phyloP scores from a whole-genome alignment of 1,140 invertebrate species.

The Drosophila suzukii region DNA sequence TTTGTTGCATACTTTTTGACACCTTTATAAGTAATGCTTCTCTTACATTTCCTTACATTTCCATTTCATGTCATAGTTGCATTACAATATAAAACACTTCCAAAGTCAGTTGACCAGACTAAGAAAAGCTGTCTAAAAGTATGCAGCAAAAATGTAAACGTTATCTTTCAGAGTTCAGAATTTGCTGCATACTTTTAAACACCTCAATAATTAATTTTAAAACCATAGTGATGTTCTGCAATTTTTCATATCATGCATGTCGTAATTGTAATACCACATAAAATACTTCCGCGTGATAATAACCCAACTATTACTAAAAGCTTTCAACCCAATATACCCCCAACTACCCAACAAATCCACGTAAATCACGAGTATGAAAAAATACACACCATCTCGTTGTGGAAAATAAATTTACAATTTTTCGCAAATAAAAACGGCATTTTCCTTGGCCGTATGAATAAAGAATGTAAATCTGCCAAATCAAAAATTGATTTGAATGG shows the following conservation, averaged over 20 bases:
- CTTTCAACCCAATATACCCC: background rate
- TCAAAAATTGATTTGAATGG: constrained; percentile 82
- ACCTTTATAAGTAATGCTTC: too few relatives aligned
- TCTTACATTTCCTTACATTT: too few relatives aligned
- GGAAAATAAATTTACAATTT: constrained; percentile 59
- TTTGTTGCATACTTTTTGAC: too few relatives aligned
- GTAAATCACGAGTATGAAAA: constrained; percentile 2
- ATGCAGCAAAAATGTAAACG: too few relatives aligned
- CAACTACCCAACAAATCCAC: background rate
- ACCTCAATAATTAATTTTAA: background rate
- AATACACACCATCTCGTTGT: constrained; percentile 5
- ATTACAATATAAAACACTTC: too few relatives aligned
- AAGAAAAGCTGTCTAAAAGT: too few relatives aligned
- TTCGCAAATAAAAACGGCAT: constrained; percentile 39
- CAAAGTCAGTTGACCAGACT: too few relatives aligned
- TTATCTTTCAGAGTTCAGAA: too few relatives aligned
- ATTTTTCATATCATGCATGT: background rate
- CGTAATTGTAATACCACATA: background rate
- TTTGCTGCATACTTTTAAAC: too few relatives aligned
- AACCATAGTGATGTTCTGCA: background rate
- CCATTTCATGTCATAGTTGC: too few relatives aligned
- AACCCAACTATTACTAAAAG: background rate
- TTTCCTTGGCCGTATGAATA: constrained; percentile 37
- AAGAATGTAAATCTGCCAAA: constrained; percentile 57
- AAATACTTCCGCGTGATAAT: constrained; percentile 2